These are phyloP conservation scores for Solenodon paradoxus DNA, from an alignment of 2,113 vertebrate species.

Conservation along the genomic window DNA sequence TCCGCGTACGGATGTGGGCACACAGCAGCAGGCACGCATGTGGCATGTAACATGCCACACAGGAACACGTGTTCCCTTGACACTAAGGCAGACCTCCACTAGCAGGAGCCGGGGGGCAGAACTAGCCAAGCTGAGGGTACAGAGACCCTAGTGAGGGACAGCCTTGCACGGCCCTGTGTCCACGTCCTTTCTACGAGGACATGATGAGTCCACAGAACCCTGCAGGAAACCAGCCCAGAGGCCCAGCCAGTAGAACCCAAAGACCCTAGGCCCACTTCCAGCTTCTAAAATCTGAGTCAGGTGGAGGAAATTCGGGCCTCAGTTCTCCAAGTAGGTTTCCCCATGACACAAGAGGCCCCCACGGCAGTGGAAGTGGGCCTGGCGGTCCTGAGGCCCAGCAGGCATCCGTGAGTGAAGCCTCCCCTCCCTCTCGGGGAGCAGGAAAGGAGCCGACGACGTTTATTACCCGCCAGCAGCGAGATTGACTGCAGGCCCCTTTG, in stretches of 20 bases:
- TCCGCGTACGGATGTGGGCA: too few relatives aligned
- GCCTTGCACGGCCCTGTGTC: not conserved
- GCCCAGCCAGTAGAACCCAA: not conserved
- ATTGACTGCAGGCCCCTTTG: slow-evolving; percentile 53
- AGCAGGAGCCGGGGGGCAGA: not conserved
- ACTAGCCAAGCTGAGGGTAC: too few relatives aligned
- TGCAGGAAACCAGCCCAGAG: not conserved
- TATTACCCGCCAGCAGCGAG: slow-evolving; percentile 43
- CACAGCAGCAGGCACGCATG: too few relatives aligned
- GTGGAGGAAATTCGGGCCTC: not conserved
- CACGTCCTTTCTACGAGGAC: not conserved
- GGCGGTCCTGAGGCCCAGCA: not conserved
- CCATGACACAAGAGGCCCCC: not conserved
- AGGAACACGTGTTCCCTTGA: too few relatives aligned
- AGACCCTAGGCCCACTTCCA: not conserved
- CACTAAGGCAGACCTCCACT: too few relatives aligned
- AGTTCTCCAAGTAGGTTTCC: not conserved
- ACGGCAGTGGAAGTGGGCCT: not conserved
- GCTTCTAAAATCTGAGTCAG: not conserved
- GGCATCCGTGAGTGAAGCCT: not conserved
- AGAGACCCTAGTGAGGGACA: not conserved
- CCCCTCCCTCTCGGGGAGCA: not conserved
- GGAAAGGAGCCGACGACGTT: slow-evolving; percentile 40
- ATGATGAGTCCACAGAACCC: not conserved
- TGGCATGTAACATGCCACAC: too few relatives aligned